Base-by-base conservation (phyloP, 2,888 invertebrate species). In the Drosophila testacea region DNA sequence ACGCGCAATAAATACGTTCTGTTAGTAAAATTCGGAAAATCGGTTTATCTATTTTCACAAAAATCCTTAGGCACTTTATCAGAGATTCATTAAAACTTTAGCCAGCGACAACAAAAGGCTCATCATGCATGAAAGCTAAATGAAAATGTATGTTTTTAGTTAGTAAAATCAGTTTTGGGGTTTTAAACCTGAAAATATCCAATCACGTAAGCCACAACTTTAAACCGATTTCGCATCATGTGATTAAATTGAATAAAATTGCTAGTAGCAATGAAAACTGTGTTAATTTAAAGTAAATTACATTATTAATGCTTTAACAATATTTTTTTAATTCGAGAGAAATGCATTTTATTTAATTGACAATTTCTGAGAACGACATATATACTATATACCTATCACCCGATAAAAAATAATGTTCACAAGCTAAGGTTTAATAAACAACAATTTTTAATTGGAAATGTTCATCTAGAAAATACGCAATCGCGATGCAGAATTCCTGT, bases 341-440 rank as follows among this genome's bases (percentile, higher is more conserved):
- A 59, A 28, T 55, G 57, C 56, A 64, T 60, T 76, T 61, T 11
- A 52, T 30, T 22, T 63, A 69, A 73, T 63, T 38, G n/a, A 32
- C 54, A 39, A 46, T 46, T 39, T 16, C 30, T 41, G 30, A 48
- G 27, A 52, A 27, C 30, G 32, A 10, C 27, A 48, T 16, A 56
- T 44, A 42, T 16, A 16, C 16, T 16, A 16, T 42, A 54, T 10
- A 7, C 16, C 38, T 30, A 34, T 41, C 9, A 13, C 3, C 4
- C 42, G n/a, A 38, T 11, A 55, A 27, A 42, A 48, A 38, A 10
- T 11, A 32, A 16, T n/a, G 22, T n/a, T 16, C 16, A 16, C 16
- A 16, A 16, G 16, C 16, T 16, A 16, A 16, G 16, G 16, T 16
- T 16, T 16, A 42, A 54, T n/a, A 41, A 1, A 22, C 22, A 22